Percentiles rank a stretch among this genome's conserved stretches.
Conservation (phyloP, 2,888 invertebrate genomes). For the Drosophila trichaetosa region DNA sequence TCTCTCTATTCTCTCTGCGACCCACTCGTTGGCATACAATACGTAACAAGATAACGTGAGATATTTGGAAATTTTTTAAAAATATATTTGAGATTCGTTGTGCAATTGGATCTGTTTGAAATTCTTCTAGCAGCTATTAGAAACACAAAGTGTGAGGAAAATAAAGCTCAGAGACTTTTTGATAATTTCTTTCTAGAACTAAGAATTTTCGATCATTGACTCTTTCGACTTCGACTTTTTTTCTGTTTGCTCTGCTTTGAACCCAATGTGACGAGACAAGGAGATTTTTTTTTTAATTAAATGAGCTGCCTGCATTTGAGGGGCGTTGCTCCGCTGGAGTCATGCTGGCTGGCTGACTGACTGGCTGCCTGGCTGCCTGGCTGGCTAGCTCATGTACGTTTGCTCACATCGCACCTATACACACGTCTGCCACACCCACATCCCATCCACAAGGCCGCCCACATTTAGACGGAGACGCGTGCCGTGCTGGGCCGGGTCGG, state of each 20-base stretch:
- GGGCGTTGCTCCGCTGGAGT: constrained; percentile 48
- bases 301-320: constrained; percentile 67
- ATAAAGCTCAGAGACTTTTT: constrained; percentile 23
- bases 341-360: constrained; percentile 56
- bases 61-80: background rate
- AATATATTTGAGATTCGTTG: background rate
- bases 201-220: constrained; percentile 11
- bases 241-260: background rate
- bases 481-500: constrained; percentile 26
- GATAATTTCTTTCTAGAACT: background rate
- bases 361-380: constrained; percentile 52
- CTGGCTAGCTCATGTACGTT: constrained; percentile 7
- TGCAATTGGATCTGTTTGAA: background rate
- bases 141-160: background rate
- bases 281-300: constrained; percentile 77
- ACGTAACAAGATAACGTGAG: too few relatives aligned
- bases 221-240: constrained; percentile 9
- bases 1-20: background rate
- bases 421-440: constrained; percentile 38
- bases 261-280: constrained; percentile 32
- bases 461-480: constrained; percentile 25
- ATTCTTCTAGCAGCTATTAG: background rate
- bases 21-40: background rate
- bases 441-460: constrained; percentile 8
- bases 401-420: constrained; percentile 70